Conservation (phyloP, 2,888 invertebrate species). For the Clanis bilineata region DNA sequence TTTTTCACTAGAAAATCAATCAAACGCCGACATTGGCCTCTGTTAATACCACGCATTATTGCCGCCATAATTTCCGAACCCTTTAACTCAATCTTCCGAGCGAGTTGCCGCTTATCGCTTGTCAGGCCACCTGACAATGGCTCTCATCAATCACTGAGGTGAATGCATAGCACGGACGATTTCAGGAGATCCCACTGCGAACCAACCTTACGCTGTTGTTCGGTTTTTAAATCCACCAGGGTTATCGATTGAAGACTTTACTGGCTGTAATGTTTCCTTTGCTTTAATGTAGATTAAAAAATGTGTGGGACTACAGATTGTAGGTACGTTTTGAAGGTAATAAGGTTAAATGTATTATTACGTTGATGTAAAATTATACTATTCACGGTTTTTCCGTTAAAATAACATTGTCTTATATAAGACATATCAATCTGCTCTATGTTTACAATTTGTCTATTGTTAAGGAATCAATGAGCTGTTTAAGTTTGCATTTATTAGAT, state of each 20-base stretch:
- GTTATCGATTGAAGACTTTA: conserved; percentile 2
- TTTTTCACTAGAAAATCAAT: conserved; percentile 13
- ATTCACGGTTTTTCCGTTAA: no score
- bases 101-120: conserved; percentile 49
- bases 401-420: no score
- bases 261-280: conserved; percentile 11
- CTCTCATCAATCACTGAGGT: conserved; percentile 69
- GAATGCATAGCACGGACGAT: conserved; percentile 15
- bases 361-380: no score
- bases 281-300: conserved; percentile 2
- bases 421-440: no score
- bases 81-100: conserved; percentile 35
- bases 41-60: conserved; percentile 16
- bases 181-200: not conserved
- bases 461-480: not conserved
- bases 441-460: no score
- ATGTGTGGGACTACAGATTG: not conserved
- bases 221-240: not conserved
- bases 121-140: conserved; percentile 68
- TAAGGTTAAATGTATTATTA: no score
- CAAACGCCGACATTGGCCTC: conserved; percentile 13
- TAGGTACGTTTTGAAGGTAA: not conserved
- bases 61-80: conserved; percentile 25
- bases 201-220: not conserved
- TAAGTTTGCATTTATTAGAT: not conserved